Base-by-base conservation (phyloP, 2,888 invertebrate species). In the Cryptocephalus primarius region DNA sequence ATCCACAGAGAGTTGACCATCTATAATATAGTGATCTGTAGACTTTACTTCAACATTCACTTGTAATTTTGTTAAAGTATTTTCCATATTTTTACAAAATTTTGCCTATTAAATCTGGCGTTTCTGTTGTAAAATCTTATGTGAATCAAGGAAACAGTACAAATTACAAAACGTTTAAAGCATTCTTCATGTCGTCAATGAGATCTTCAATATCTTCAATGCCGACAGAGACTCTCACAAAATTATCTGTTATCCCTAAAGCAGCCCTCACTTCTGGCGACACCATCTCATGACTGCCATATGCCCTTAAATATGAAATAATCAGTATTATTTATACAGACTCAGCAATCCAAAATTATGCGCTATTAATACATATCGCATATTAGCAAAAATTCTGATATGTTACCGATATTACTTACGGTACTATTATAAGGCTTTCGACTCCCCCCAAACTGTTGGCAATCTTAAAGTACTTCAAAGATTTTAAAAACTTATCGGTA, bases 391-490 rank as follows among this genome's bases (percentile, higher is more conserved):
- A 3, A 42, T 12, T 33, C 11, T 12, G 38, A 12, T 42, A 40
- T 33, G n/a, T 33, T 13, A 40, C 4, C 3, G 6, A 40, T 13
- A 8, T 33, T 32, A 46, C 46, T 42, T 32, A 90, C 86, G 96
- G 96, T 55, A 95, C 75, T 74, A 95, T 94, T 3, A 92, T 90
- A 53, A 97, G 78, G 65, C 92, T 93, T 67, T 97, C 95, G 62
- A 85, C 92, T 47, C 95, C 95, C 42, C 97, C 97, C 49, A 99
- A 77, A 64, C 94, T 95, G 67, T 95, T 96, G 4, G 96, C 96
- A 44, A 94, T 69, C 1, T 78, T 82, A 68, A 95, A 92, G 14
- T 92, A 59, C 72, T 90, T 85, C 32, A 94, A 71, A 8, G 80
- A 68, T 56, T 80, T 77, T 14, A 94, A 71, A 63, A 96, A 88